A percentile compares a stretch with the other conserved stretches of the same genome.
phyloP scores from a whole-genome alignment of 2,797 vertebrate species.

The Pseudocheirus occidentalis region DNA sequence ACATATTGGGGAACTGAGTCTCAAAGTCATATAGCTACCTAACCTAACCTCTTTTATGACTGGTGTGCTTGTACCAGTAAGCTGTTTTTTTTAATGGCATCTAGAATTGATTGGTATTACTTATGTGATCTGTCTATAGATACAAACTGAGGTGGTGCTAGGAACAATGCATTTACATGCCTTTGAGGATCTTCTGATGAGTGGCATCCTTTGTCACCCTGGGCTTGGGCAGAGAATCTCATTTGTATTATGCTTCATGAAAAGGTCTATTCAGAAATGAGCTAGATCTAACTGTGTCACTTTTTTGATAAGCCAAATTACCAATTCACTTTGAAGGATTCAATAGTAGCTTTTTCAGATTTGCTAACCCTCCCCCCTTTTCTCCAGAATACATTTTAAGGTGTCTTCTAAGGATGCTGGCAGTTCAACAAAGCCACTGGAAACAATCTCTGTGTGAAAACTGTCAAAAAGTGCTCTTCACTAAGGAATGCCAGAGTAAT shows the following conservation, averaged over 20 bases:
- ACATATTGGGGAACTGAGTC: neutral
- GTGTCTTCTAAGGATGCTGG: conserved; percentile 67
- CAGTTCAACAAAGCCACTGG: conserved; percentile 64
- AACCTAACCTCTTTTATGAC: neutral
- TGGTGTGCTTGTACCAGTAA: neutral
- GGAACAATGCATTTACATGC: neutral
- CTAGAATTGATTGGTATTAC: conserved; percentile 13
- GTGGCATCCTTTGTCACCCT: neutral
- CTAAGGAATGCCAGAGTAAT: conserved; percentile 49
- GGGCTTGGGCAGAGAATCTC: neutral
- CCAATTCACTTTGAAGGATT: conserved; percentile 69
- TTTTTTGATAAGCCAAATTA: conserved; percentile 70
- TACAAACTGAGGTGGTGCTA: neutral
- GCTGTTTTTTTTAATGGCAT: neutral
- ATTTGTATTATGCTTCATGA: neutral
- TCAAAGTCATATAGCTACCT: neutral
- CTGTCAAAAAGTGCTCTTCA: conserved; percentile 68
- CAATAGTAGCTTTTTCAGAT: conserved; percentile 70
- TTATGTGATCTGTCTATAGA: neutral
- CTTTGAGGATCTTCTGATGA: neutral
- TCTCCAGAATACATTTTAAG: conserved; percentile 66
- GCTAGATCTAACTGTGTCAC: conserved; percentile 35
- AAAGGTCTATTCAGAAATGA: conserved; percentile 26
- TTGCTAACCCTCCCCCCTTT: conserved; percentile 61
- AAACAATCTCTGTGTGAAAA: conserved; percentile 34